A percentile compares a stretch with the other conserved stretches of the same genome.
phyloP scores from a whole-genome alignment of 2,113 vertebrate genomes.

The Zeus faber region DNA sequence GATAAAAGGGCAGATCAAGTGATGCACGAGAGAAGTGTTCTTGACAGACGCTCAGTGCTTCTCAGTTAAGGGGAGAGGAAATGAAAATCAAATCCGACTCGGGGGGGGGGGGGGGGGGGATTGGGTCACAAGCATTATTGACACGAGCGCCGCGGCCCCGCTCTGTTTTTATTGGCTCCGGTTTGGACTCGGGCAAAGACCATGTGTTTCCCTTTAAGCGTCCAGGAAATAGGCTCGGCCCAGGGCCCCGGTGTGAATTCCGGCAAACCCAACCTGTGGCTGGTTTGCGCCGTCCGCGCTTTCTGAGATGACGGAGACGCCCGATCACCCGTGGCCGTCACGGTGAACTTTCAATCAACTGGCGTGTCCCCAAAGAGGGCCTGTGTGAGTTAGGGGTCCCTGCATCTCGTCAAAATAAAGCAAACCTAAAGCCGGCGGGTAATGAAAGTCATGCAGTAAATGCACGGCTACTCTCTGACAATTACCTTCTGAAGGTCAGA shows the following conservation, averaged over 20 bases:
- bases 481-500: too few species aligned
- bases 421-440: not conserved
- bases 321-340: conserved; percentile 67
- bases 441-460: too few species aligned
- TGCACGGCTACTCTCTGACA: too few species aligned
- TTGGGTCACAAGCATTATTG: conserved; percentile 45
- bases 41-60: conserved; percentile 30
- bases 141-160: conserved; percentile 31
- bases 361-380: not conserved
- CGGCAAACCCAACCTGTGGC: too few species aligned
- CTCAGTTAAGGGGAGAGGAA: conserved; percentile 38
- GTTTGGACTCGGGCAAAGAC: conserved; percentile 20
- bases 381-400: not conserved
- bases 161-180: conserved; percentile 58
- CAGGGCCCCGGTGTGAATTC: too few species aligned
- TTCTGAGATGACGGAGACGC: conserved; percentile 57
- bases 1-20: conserved; percentile 24
- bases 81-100: conserved; percentile 59
- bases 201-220: conserved; percentile 64
- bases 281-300: conserved; percentile 57
- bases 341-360: conserved; percentile 57
- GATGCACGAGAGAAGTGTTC: conserved; percentile 20
- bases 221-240: conserved; percentile 48
- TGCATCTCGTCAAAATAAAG: conserved; percentile 60
- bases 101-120: conserved; percentile 1